phyloP scores from a whole-genome alignment of 2,888 invertebrate genomes.

The Cephalotes varians region DNA sequence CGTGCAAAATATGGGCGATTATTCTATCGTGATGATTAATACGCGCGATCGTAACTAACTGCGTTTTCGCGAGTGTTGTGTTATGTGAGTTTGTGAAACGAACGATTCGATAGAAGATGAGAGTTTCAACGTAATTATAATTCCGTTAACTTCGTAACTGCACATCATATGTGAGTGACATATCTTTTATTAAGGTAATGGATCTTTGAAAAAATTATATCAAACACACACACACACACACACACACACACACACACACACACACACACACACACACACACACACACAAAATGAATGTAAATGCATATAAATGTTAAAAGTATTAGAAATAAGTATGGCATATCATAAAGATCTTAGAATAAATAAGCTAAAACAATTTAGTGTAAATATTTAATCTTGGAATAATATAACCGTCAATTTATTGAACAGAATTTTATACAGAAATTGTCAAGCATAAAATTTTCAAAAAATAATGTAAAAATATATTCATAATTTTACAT shows the following conservation, averaged over 20 bases:
- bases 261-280: too few relatives aligned
- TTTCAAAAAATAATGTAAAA: not conserved
- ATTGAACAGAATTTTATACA: not conserved
- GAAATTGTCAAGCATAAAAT: not conserved
- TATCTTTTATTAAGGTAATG: not conserved
- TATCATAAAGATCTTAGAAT: not conserved
- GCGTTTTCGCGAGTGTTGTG: not conserved
- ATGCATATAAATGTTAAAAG: not conserved
- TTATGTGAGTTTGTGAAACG: not conserved
- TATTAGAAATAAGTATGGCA: not conserved
- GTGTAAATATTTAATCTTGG: not conserved
- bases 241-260: too few relatives aligned
- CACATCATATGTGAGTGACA: not conserved
- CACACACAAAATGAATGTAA: not conserved
- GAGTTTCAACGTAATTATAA: not conserved
- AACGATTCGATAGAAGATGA: not conserved
- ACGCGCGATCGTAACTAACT: not conserved
- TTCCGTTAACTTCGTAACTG: not conserved
- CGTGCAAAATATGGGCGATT: not conserved
- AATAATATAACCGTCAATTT: not conserved
- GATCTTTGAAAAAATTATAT: not conserved
- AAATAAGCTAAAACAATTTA: not conserved
- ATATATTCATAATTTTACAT: too few relatives aligned
- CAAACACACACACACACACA: too few relatives aligned
- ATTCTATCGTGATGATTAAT: slow-evolving; percentile 2